These are phyloP conservation scores for Dallia pectoralis DNA, from an alignment of 2,797 vertebrate genomes.

Conservation along the genomic window DNA sequence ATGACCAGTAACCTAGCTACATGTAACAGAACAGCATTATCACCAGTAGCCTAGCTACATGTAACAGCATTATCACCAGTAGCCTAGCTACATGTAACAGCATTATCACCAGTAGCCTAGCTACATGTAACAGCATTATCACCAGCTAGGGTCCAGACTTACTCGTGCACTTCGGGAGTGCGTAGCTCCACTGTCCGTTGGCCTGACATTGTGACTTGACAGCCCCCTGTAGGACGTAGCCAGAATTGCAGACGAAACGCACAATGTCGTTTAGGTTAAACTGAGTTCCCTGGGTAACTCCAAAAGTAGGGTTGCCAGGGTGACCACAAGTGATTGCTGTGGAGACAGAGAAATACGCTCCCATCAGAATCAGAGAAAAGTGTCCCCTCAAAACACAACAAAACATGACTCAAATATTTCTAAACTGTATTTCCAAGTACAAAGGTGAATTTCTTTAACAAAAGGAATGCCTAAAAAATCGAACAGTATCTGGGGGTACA, in stretches of 20 bases:
- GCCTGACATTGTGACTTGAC: slow-evolving; percentile 85
- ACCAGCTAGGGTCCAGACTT: slow-evolving; percentile 58
- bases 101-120: not conserved
- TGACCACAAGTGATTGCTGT: slow-evolving; percentile 96
- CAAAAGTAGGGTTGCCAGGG: slow-evolving; percentile 90
- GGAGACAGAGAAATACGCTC: not conserved
- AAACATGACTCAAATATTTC: too few species aligned
- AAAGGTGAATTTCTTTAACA: too few species aligned
- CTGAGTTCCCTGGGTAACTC: slow-evolving; percentile 89
- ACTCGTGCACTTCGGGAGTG: slow-evolving; percentile 89
- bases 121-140: too few species aligned
- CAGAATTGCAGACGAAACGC: slow-evolving; percentile 88
- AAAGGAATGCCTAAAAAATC: too few species aligned
- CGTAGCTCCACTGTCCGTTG: slow-evolving; percentile 93
- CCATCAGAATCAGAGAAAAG: not conserved
- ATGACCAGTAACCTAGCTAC: too few species aligned
- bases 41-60: too few species aligned
- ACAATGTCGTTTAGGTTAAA: slow-evolving; percentile 94
- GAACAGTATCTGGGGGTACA: too few species aligned
- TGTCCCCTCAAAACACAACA: not conserved
- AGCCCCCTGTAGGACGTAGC: slow-evolving; percentile 86
- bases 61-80: not conserved
- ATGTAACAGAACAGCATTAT: too few species aligned
- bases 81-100: not conserved
- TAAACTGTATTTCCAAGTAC: too few species aligned